Conservation (phyloP, 2,888 invertebrate species). For the Amaurobius ferox region DNA sequence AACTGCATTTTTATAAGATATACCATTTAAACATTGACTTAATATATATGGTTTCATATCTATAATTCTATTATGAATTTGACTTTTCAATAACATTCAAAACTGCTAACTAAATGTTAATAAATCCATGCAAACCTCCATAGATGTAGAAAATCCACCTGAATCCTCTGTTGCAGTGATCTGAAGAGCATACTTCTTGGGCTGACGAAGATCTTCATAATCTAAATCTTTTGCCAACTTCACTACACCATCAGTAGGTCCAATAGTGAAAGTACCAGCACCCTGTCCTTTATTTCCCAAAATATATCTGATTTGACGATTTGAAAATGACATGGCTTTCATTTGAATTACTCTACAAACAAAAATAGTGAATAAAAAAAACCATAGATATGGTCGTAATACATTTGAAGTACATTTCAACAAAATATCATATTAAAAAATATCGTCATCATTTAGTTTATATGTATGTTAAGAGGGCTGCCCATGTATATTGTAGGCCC, state of each 20-base stretch:
- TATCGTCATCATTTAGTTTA: no score
- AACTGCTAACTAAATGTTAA: background rate
- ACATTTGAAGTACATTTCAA: slow-evolving; percentile 93
- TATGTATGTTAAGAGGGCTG: no score
- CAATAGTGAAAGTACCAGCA: slow-evolving; percentile 95
- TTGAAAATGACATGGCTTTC: slow-evolving; percentile 97
- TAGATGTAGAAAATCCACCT: slow-evolving; percentile 96
- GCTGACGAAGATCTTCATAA: slow-evolving; percentile 96
- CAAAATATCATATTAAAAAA: no score
- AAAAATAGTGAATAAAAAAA: background rate
- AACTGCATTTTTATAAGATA: no score
- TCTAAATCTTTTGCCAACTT: slow-evolving; percentile 96
- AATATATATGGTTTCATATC: no score
- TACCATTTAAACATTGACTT: no score
- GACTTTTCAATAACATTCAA: no score
- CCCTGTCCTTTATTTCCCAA: slow-evolving; percentile 96
- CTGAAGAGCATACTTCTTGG: slow-evolving; percentile 92
- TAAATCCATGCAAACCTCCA: slow-evolving; percentile 83
- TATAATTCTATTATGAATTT: no score
- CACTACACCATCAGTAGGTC: slow-evolving; percentile 95
- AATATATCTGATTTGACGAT: slow-evolving; percentile 95
- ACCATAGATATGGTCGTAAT: background rate
- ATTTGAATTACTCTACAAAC: slow-evolving; percentile 92
- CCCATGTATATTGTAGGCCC: no score
- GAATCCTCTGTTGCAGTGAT: slow-evolving; percentile 97